Percentiles rank a stretch among this genome's conserved stretches.
Evolutionary conservation across 2,888 invertebrate species (phyloP).

Genomic region (Apeira syringaria): DNA sequence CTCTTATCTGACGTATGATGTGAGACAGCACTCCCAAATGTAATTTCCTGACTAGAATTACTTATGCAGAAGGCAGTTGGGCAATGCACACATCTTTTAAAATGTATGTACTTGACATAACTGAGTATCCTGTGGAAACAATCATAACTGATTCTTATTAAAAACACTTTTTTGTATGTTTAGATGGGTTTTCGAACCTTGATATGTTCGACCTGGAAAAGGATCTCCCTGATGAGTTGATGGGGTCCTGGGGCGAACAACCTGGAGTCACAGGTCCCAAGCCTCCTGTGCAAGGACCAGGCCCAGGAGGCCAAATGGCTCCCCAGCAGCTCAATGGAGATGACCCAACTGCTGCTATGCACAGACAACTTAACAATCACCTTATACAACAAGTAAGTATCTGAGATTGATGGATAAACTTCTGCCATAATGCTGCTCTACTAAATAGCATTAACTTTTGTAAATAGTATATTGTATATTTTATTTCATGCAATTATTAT

Average conservation of each 20-base stretch:
- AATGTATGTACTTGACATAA: too few species aligned
- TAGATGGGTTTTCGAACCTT: constrained; percentile 92
- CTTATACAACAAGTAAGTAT: constrained; percentile 86
- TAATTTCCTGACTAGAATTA: too few species aligned
- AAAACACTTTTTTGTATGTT: constrained; percentile 40
- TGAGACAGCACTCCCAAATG: too few species aligned
- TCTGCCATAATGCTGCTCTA: background rate
- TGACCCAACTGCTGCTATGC: constrained; percentile 84
- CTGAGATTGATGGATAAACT: constrained; percentile 45
- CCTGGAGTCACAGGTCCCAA: constrained; percentile 86
- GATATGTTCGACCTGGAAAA: constrained; percentile 96
- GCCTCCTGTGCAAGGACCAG: constrained; percentile 92
- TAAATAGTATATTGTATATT: too few species aligned
- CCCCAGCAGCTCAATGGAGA: constrained; percentile 87
- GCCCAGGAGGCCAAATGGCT: constrained; percentile 86
- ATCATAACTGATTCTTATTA: too few species aligned
- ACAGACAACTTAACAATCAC: constrained; percentile 86
- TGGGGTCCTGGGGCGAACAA: constrained; percentile 91
- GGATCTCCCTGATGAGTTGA: constrained; percentile 95
- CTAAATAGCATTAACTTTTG: too few species aligned
- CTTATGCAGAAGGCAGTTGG: too few species aligned
- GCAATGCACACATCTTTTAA: too few species aligned
- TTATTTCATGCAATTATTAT: background rate
- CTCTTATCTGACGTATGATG: too few species aligned
- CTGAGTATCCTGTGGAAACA: too few species aligned